phyloP scores from a whole-genome alignment of 2,797 vertebrate species.

The Echeneis naucrates region DNA sequence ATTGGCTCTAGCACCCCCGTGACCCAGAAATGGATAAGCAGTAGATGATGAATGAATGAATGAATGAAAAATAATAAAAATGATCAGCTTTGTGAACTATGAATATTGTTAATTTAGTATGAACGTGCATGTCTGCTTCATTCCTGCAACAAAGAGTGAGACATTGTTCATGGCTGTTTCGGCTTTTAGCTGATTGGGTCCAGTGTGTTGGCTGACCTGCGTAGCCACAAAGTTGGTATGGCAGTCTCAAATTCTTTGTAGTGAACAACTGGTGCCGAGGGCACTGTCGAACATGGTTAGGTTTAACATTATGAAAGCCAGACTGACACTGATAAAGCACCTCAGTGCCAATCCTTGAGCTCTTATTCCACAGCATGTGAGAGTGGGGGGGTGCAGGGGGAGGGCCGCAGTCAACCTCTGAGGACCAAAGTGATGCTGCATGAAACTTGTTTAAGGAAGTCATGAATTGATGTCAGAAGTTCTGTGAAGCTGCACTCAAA shows the following conservation, averaged over 20 bases:
- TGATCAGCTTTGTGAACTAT: neutral
- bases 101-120: too few relatives aligned
- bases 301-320: constrained; percentile 81
- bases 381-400: constrained; percentile 82
- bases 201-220: constrained; percentile 82
- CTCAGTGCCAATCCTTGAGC: constrained; percentile 72
- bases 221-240: constrained; percentile 84
- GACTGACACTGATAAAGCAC: constrained; percentile 84
- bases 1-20: too few relatives aligned
- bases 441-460: constrained; percentile 8
- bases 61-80: too few relatives aligned
- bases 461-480: neutral
- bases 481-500: neutral
- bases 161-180: neutral
- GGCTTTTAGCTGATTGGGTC: constrained; percentile 94
- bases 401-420: constrained; percentile 86
- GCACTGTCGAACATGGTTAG: constrained; percentile 75
- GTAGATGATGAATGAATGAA: too few relatives aligned
- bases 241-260: constrained; percentile 83
- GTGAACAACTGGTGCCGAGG: constrained; percentile 84
- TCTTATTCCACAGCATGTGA: constrained; percentile 81
- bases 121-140: too few relatives aligned
- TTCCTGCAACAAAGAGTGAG: too few relatives aligned
- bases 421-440: constrained; percentile 56
- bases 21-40: too few relatives aligned